Percentiles rank a stretch among this genome's conserved stretches.
Evolutionary conservation across 2,797 vertebrate species (phyloP).

Genomic region (Aratinga solstitialis): DNA sequence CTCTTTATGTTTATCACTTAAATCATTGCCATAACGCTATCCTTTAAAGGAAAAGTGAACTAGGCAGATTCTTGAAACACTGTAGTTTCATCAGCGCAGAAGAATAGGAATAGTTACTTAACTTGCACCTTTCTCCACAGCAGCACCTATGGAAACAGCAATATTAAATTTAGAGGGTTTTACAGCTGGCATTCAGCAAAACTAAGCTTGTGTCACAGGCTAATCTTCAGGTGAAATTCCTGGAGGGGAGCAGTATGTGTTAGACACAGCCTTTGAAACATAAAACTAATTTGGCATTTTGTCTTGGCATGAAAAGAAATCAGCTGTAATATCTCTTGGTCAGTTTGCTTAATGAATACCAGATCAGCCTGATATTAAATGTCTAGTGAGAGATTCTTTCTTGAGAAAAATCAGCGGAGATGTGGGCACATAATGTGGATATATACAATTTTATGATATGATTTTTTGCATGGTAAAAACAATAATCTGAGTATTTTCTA

Average conservation of each 20-base stretch:
- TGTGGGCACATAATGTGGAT: neutral
- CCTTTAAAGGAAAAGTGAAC: neutral
- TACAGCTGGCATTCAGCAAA: neutral
- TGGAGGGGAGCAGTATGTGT: neutral
- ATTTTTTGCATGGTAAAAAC: neutral
- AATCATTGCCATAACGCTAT: neutral
- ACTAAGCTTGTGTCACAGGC: neutral
- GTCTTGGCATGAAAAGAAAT: neutral
- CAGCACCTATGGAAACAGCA: neutral
- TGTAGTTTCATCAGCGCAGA: neutral
- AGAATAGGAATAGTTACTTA: neutral
- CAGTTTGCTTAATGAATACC: neutral
- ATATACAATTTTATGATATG: neutral
- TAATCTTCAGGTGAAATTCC: neutral
- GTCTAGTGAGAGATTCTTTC: neutral
- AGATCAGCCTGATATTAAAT: neutral
- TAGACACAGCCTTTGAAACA: neutral
- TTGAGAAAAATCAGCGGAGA: neutral
- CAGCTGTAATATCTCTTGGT: neutral
- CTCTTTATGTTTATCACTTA: neutral
- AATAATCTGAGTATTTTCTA: neutral
- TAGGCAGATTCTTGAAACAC: neutral
- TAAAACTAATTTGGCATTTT: neutral
- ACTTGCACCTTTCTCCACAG: neutral
- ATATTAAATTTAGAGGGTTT: neutral